Base-by-base conservation (phyloP, 2,113 vertebrate species). In the Sigmodon hispidus region DNA sequence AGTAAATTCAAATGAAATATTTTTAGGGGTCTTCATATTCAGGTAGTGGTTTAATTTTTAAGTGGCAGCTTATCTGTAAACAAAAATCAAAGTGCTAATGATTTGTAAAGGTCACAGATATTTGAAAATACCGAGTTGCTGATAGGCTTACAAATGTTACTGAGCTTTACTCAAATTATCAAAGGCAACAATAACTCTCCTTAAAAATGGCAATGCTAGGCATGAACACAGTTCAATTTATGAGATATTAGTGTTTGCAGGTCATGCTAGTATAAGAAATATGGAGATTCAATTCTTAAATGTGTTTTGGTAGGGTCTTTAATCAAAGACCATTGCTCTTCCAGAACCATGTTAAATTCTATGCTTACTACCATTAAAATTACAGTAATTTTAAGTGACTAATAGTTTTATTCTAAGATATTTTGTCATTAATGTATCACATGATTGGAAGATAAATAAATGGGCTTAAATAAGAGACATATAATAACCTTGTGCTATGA, bases 1-100 rank as follows among this genome's bases (percentile, higher is more conserved):
- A 98, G 90, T 93, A 96, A 98, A 94, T 84, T 92, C 79, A 90
- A 98, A 91, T 96, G 93, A 97, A 70, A 31, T 94, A 96, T 73
- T 97, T 84, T 94, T 94, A 97, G 96, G 94, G 88, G 92, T 73
- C 90, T 98, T 98, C 96, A 97, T 52, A 95, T 96, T 98, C 86
- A 96, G 97, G 96, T 94, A 96, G 87, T 97, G 95, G 92, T 98
- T 96, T 96, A 96, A 94, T 80, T 90, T 88, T 72, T 94, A 72
- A 94, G 97, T 98, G 97, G 94, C 93, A 94, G 94, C 97, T 98
- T 95, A 98, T 94, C 97, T 98, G 96, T 98, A 98, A 98, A 98
- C 97, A 90, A 98, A 97, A 98, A 98, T 95, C 87, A 97, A 98
- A 98, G 84, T 95, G 73, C 93, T 97, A 98, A 97, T 96, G 93